Percentiles rank a stretch among this genome's conserved stretches.
Conservation (phyloP, 1,140 invertebrate species). For the Drosophila lini region DNA sequence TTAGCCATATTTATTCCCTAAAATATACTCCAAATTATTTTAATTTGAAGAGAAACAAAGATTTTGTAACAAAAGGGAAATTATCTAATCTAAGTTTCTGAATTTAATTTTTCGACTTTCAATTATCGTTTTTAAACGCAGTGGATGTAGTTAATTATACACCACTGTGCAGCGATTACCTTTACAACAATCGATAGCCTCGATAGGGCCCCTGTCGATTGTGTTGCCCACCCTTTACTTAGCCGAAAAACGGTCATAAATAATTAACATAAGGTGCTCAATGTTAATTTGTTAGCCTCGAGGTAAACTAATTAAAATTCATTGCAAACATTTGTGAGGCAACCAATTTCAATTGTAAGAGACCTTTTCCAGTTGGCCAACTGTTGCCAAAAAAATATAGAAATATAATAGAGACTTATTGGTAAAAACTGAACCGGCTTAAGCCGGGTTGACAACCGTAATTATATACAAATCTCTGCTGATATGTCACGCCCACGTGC, state of each 20-base stretch:
- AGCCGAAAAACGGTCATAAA: slow-evolving; percentile 17
- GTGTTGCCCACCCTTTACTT: slow-evolving; percentile 1
- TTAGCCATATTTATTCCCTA: no score
- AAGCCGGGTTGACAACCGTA: slow-evolving; percentile 53
- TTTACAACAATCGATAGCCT: slow-evolving; percentile 3
- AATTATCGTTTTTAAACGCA: neutral
- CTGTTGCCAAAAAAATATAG: slow-evolving; percentile 48
- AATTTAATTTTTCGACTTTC: neutral
- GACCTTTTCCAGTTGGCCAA: slow-evolving; percentile 48
- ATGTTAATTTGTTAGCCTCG: slow-evolving; percentile 68
- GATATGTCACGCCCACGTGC: slow-evolving; percentile 59
- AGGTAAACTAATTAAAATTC: slow-evolving; percentile 72
- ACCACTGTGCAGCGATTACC: neutral
- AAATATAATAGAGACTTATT: slow-evolving; percentile 3
- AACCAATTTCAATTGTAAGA: slow-evolving; percentile 59
- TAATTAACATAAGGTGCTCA: slow-evolving; percentile 42
- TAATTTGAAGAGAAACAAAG: no score
- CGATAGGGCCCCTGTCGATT: slow-evolving; percentile 10
- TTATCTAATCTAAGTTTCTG: neutral
- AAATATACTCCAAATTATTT: no score
- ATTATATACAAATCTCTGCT: slow-evolving; percentile 41
- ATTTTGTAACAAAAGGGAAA: neutral
- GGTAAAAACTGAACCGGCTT: slow-evolving; percentile 42
- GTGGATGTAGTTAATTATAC: neutral
- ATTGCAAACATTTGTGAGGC: slow-evolving; percentile 68